Evolutionary conservation across 2,888 invertebrate genomes (phyloP).

Genomic region (Tortrix viridana): DNA sequence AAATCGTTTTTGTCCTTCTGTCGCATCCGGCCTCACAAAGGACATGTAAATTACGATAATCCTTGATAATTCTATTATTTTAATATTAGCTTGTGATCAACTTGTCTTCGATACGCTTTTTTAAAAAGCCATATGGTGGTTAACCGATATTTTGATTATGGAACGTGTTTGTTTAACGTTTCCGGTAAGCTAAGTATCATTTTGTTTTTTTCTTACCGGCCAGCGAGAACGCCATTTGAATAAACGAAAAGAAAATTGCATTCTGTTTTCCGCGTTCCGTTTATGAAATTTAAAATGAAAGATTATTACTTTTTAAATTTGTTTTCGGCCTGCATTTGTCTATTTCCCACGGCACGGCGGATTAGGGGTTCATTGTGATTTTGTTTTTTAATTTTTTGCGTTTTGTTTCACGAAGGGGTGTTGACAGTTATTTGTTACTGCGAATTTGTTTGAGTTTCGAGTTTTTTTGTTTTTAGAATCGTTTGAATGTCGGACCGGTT

Average conservation of each 20-base stretch:
- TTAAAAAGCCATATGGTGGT: conserved; percentile 51
- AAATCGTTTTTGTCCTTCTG: conserved; percentile 82
- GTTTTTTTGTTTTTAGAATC: conserved; percentile 74
- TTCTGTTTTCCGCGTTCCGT: conserved; percentile 39
- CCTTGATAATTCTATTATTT: conserved; percentile 82
- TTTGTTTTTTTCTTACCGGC: conserved; percentile 28
- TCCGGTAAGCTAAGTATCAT: conserved; percentile 32
- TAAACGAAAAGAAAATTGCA: conserved; percentile 36
- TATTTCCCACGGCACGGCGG: conserved; percentile 78
- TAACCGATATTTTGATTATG: conserved; percentile 67
- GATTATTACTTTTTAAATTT: conserved; percentile 83
- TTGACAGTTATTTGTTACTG: conserved; percentile 83
- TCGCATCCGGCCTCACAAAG: conserved; percentile 78
- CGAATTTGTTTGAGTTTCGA: conserved; percentile 71
- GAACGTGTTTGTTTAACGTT: conserved; percentile 38
- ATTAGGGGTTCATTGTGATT: conserved; percentile 77
- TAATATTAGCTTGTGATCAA: conserved; percentile 75
- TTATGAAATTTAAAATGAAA: conserved; percentile 60
- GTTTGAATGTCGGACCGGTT: conserved; percentile 79
- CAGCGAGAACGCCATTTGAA: conserved; percentile 30
- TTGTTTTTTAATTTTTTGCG: conserved; percentile 75
- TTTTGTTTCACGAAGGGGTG: conserved; percentile 83
- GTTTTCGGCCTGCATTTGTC: conserved; percentile 82
- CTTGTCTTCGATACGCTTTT: conserved; percentile 67
- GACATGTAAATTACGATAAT: conserved; percentile 82